Conservation (phyloP, 1,140 invertebrate species). For the Pseudoatta argentina region DNA sequence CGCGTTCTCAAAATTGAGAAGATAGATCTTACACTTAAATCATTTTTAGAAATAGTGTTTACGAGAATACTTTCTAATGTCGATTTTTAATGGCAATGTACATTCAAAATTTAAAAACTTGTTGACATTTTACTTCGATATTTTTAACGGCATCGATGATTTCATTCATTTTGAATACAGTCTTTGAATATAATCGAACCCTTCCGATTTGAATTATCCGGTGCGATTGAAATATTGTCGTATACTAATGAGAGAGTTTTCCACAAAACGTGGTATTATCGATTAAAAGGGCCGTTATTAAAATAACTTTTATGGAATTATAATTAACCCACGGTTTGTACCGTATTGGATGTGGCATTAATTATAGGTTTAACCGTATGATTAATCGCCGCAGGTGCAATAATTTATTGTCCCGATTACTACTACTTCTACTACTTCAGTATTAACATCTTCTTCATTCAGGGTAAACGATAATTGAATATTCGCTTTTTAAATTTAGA, state of each 20-base stretch:
- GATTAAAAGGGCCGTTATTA: conserved; percentile 44
- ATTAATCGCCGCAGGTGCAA: conserved; percentile 70
- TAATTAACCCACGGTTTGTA: conserved; percentile 60
- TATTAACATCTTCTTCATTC: conserved; percentile 69
- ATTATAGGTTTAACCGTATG: conserved; percentile 68
- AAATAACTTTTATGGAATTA: conserved; percentile 58
- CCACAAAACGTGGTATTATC: conserved; percentile 41
- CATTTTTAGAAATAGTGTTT: neutral
- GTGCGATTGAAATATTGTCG: conserved; percentile 21
- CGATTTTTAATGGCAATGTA: neutral
- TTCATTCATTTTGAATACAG: neutral
- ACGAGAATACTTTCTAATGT: neutral
- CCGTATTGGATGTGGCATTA: conserved; percentile 58
- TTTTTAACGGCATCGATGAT: conserved; percentile 8
- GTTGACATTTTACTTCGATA: neutral
- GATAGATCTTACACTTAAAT: neutral
- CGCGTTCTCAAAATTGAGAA: neutral
- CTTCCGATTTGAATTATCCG: conserved; percentile 10
- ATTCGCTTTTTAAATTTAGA: conserved; percentile 14
- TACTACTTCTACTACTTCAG: conserved; percentile 49
- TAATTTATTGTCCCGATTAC: conserved; percentile 72
- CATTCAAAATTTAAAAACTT: neutral
- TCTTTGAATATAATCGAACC: neutral
- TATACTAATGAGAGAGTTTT: conserved; percentile 36
- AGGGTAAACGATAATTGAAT: conserved; percentile 54